phyloP scores from a whole-genome alignment of 2,113 vertebrate genomes.

The Vicugna pacos region DNA sequence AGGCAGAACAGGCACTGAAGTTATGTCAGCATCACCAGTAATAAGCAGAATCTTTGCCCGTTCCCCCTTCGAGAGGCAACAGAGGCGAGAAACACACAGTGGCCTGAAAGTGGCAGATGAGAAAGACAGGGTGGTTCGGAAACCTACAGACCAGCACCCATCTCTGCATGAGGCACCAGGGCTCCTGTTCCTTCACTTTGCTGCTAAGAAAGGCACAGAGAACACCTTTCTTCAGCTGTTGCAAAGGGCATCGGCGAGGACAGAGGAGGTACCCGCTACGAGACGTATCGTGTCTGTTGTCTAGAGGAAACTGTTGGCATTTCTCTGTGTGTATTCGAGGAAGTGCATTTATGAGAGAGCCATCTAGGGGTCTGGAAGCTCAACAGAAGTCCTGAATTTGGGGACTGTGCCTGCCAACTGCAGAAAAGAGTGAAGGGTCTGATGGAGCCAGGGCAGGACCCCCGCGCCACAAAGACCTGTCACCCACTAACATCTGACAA shows the following conservation, averaged over 20 bases:
- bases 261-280: not conserved
- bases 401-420: rapidly evolving
- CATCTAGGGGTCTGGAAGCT: no score
- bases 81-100: not conserved
- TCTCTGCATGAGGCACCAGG: not conserved
- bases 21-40: rapidly evolving
- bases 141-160: not conserved
- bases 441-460: not conserved
- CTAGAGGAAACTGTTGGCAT: not conserved
- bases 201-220: not conserved
- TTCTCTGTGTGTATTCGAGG: not conserved
- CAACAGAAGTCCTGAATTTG: not conserved
- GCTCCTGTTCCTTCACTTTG: not conserved
- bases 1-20: not conserved
- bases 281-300: not conserved
- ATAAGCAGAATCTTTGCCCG: not conserved
- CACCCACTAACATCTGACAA: not conserved
- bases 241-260: not conserved
- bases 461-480: rapidly evolving
- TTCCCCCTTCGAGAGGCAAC: not conserved
- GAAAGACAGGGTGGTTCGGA: rapidly evolving
- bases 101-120: not conserved
- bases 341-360: not conserved
- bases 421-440: not conserved
- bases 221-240: not conserved